phyloP scores from a whole-genome alignment of 2,113 vertebrate species.

The Ranitomeya variabilis region DNA sequence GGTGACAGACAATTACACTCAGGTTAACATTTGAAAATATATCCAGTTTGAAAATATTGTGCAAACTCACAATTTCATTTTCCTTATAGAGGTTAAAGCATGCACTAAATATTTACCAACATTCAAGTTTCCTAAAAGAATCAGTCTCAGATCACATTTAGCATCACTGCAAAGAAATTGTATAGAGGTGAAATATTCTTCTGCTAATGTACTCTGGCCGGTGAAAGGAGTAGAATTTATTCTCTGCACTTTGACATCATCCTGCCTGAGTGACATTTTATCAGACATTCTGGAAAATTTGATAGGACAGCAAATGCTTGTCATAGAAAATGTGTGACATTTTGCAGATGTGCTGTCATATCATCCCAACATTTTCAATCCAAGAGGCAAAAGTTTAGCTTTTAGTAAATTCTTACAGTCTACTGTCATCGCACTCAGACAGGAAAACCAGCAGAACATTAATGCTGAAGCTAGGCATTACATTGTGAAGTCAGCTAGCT shows the following conservation, averaged over 20 bases:
- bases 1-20: not conserved
- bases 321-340: constrained; percentile 54
- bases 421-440: constrained; percentile 27
- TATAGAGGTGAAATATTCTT: not conserved
- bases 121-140: not conserved
- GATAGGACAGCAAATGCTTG: constrained; percentile 48
- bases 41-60: not conserved
- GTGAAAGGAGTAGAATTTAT: constrained; percentile 44
- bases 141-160: not conserved
- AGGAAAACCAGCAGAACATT: constrained; percentile 18
- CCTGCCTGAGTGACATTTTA: constrained; percentile 51
- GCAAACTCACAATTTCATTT: not conserved
- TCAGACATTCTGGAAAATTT: constrained; percentile 45
- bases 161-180: not conserved
- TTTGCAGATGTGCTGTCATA: constrained; percentile 57
- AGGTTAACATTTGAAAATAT: not conserved
- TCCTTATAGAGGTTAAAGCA: not conserved
- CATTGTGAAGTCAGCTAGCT: not conserved
- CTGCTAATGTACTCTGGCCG: constrained; percentile 7
- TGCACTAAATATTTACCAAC: not conserved
- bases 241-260: constrained; percentile 49
- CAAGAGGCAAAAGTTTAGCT: constrained; percentile 34
- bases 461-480: not conserved
- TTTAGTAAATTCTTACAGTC: constrained; percentile 28
- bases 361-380: constrained; percentile 45